Base-by-base conservation (phyloP, 2,797 vertebrate species). In the Melanotaenia nigrans region DNA sequence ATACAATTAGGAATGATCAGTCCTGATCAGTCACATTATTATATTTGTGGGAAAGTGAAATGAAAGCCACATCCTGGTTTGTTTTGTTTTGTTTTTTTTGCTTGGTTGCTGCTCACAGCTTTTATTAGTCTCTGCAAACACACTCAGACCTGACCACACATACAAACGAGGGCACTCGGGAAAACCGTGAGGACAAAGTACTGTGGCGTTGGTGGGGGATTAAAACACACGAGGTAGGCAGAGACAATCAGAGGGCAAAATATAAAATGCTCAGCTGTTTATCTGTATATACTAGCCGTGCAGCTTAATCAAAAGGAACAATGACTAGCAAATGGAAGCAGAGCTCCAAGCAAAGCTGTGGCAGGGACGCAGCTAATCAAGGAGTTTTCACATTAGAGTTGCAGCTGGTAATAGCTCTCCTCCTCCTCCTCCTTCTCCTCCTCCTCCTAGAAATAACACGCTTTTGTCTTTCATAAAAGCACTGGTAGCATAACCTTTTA, bases 401-500 rank as follows among this genome's bases (percentile, higher is more conserved):
- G 66, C 66, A 58, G 74, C 68, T 75, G 77, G 76, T 87, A 80
- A 75, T 71, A 84, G 73, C 72, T 22, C 61, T 76, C 51, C 53
- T 73, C 38, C 38, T 73, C 38, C 38, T 33, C 32, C 32, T 33
- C 32, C 7, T 33, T 33, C 61, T 74, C 53, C 49, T 69, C 73
- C 68, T 79, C 68, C 68, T 77, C 65, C 53, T 61, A 65, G 64
- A 79, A 86, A 83, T 83, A 87, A 73, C 78, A 62, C 9, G 32
- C 70, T 78, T 61, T 86, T 83, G 85, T 84, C 68, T 82, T 62
- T 70, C 62, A 73, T 78, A 67, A 88, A 82, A 77, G 79, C 61
- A 32, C 61, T 32, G 55, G 69, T 20, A 61, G 58, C 71, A 64
- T 66, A 71, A 82, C 68, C 66, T 78, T 80, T 82, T 70, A 73